phyloP scores from a whole-genome alignment of 2,797 vertebrate genomes.

The Sylvia borin region DNA sequence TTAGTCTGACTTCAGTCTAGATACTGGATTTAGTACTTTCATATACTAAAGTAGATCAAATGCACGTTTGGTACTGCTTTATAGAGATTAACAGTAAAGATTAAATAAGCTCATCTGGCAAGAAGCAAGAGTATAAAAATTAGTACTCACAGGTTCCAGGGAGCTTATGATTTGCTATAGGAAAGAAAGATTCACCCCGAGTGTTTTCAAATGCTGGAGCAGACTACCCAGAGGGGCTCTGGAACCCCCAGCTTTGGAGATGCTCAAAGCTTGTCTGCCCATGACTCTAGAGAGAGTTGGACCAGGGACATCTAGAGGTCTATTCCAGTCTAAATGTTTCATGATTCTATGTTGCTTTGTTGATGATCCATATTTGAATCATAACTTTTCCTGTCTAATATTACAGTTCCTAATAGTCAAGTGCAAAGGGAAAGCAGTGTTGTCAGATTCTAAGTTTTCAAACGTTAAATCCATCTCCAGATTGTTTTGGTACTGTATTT shows the following conservation, averaged over 20 bases:
- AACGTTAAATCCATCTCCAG: background rate
- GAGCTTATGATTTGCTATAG: background rate
- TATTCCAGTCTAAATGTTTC: background rate
- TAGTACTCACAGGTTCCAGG: background rate
- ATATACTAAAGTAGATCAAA: background rate
- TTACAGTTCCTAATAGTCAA: background rate
- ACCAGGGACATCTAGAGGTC: background rate
- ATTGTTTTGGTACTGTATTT: background rate
- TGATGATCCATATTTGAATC: background rate
- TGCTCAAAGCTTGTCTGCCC: background rate
- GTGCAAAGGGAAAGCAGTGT: background rate
- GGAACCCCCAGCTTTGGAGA: background rate
- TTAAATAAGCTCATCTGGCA: background rate
- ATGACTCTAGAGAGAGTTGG: background rate
- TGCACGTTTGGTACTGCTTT: background rate
- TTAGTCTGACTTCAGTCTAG: background rate
- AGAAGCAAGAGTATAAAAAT: background rate
- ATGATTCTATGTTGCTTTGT: background rate
- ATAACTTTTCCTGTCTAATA: background rate
- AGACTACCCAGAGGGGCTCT: background rate
- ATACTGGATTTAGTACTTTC: background rate
- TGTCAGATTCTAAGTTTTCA: background rate
- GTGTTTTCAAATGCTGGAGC: background rate
- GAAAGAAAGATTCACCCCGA: background rate
- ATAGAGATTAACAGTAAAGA: background rate